A percentile compares a stretch with the other conserved stretches of the same genome.
These are phyloP conservation scores for Amphiura filiformis DNA, from an alignment of 35 echinoderm and acorn worm species.

Conservation along the genomic window DNA sequence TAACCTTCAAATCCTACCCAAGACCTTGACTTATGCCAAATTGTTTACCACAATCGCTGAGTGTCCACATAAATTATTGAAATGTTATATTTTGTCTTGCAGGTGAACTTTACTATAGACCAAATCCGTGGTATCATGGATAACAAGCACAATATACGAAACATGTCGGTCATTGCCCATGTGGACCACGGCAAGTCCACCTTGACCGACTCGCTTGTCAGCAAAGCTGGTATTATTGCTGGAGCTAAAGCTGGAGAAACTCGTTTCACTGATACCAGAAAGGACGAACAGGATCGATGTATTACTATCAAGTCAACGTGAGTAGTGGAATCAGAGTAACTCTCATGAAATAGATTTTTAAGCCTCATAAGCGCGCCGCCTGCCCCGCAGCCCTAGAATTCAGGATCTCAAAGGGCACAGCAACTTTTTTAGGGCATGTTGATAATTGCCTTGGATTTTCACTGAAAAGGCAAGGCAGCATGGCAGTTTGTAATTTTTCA, in stretches of 20 bases:
- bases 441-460: too few relatives aligned
- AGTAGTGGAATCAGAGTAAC: constrained; percentile 42
- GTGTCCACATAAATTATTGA: too few relatives aligned
- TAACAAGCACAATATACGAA: constrained; percentile 92
- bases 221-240: constrained; percentile 94
- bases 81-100: too few relatives aligned
- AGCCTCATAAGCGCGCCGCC: background rate
- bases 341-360: background rate
- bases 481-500: too few relatives aligned
- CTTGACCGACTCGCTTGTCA: constrained; percentile 95
- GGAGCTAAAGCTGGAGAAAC: constrained; percentile 66
- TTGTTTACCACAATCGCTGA: too few relatives aligned
- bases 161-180: constrained; percentile 99
- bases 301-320: constrained; percentile 99
- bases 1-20: too few relatives aligned
- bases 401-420: background rate
- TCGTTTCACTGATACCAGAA: constrained; percentile 94
- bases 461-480: too few relatives aligned
- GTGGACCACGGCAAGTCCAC: constrained; percentile 99
- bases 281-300: constrained; percentile 94
- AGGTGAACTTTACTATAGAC: constrained; percentile 98
- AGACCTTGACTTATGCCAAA: too few relatives aligned
- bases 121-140: constrained; percentile 97
- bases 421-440: too few relatives aligned
- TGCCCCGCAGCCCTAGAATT: background rate